These are phyloP conservation scores for Lepus townsendii DNA, from an alignment of 2,797 vertebrate genomes.

Conservation along the genomic window DNA sequence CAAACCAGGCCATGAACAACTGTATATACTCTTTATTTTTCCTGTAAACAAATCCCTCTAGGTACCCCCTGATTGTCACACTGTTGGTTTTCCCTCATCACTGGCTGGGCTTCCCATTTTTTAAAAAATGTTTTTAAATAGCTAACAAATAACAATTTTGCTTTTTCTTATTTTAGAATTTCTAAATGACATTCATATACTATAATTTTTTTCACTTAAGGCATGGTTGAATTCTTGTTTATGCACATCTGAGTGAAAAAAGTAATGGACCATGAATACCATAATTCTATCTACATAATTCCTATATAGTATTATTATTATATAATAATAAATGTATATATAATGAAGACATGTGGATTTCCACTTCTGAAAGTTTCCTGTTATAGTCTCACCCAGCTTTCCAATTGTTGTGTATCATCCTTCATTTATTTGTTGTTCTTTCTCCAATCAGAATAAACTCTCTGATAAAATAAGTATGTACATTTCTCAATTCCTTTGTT, in stretches of 20 bases:
- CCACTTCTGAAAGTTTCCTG: not conserved
- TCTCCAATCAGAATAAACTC: slow-evolving; percentile 20
- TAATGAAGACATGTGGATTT: not conserved
- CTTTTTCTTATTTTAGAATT: not conserved
- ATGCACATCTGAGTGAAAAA: not conserved
- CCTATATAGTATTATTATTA: too few species aligned
- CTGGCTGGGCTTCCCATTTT: not conserved
- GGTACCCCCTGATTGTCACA: not conserved
- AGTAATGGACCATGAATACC: not conserved
- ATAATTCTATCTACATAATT: not conserved
- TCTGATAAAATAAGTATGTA: not conserved
- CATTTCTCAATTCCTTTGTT: not conserved
- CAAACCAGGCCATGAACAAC: not conserved
- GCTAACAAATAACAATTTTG: not conserved
- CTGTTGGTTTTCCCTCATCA: too few species aligned
- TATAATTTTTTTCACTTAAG: not conserved
- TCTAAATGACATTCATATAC: not conserved
- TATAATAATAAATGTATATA: not conserved
- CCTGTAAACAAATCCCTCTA: not conserved
- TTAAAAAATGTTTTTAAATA: not conserved
- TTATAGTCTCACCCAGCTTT: not conserved
- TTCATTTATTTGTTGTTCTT: not conserved
- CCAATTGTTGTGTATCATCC: not conserved
- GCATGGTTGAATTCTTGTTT: not conserved
- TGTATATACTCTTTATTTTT: not conserved